Percentiles rank a stretch among this genome's conserved stretches.
phyloP scores from a whole-genome alignment of 2,888 invertebrate species.

The Agrenia bidenticulata region DNA sequence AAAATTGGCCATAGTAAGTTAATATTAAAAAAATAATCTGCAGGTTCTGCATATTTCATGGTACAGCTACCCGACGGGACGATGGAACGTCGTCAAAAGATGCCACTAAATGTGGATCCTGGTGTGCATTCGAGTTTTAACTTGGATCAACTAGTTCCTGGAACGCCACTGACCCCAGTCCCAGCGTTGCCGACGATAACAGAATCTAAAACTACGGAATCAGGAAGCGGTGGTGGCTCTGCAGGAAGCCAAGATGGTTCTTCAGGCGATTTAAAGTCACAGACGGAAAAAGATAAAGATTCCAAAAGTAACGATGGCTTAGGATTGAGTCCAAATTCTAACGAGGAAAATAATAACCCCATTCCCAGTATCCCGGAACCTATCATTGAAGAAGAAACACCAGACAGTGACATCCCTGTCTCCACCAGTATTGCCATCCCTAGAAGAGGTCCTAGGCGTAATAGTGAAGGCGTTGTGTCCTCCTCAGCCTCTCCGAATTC shows the following conservation, averaged over 20 bases:
- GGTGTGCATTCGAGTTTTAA: constrained; percentile 88
- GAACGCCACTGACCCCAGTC: constrained; percentile 73
- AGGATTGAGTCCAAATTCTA: constrained; percentile 22
- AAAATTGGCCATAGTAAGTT: too few species aligned
- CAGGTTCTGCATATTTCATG: constrained; percentile 71
- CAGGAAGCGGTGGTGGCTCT: constrained; percentile 57
- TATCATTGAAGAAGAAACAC: constrained; percentile 49
- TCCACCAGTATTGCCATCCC: constrained; percentile 31
- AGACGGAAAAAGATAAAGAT: not conserved
- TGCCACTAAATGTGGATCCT: constrained; percentile 88
- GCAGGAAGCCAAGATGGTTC: not conserved
- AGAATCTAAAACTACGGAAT: constrained; percentile 65
- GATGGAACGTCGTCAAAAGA: constrained; percentile 84
- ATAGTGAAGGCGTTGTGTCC: constrained; percentile 46
- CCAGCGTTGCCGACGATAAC: constrained; percentile 86
- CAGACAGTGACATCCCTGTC: constrained; percentile 21
- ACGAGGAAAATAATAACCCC: constrained; percentile 31
- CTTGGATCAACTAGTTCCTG: constrained; percentile 75
- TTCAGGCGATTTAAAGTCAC: not conserved
- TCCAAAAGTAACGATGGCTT: constrained; percentile 5
- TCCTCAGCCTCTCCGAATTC: constrained; percentile 32
- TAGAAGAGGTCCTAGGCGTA: constrained; percentile 38
- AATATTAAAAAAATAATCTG: not conserved
- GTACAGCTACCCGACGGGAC: constrained; percentile 88
- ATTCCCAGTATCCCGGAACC: constrained; percentile 48